These are phyloP conservation scores for Xestia sexstrigata DNA, from an alignment of 2,888 invertebrate species.

Conservation along the genomic window DNA sequence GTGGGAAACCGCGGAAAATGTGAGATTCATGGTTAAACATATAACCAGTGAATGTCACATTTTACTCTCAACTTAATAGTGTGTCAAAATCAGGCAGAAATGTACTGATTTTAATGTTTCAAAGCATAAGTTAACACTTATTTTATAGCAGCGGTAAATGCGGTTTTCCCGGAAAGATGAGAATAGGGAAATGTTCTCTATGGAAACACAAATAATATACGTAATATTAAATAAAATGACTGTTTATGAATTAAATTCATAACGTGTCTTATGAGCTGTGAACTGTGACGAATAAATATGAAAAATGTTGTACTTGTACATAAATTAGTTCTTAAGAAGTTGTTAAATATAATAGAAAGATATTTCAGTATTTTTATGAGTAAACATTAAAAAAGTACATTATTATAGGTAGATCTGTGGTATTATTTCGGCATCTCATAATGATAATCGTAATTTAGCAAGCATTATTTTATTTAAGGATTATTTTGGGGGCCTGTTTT, in stretches of 20 bases:
- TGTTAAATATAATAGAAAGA: conserved; percentile 36
- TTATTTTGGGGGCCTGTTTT: not conserved
- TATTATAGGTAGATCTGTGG: not conserved
- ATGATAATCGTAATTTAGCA: not conserved
- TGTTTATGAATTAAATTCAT: conserved; percentile 46
- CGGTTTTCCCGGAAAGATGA: not conserved
- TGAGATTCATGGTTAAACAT: not conserved
- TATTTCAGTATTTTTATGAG: conserved; percentile 59
- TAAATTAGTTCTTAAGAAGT: conserved; percentile 41
- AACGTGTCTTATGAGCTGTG: conserved; percentile 45
- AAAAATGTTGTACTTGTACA: conserved; percentile 46
- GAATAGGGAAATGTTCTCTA: not conserved
- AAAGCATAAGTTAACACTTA: not conserved
- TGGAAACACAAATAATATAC: conserved; percentile 26
- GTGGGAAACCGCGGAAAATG: not conserved
- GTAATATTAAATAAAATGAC: conserved; percentile 22
- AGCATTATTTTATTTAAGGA: not conserved
- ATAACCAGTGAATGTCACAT: too few species aligned
- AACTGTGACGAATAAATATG: conserved; percentile 28
- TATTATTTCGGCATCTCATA: not conserved
- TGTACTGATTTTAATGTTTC: not conserved
- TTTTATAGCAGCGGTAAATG: not conserved
- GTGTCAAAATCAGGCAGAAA: not conserved
- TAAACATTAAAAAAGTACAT: conserved; percentile 48
- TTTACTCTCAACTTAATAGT: not conserved